Conservation (phyloP, 37 sponge, comb jelly and placozoan species). For the Beroe ovata region DNA sequence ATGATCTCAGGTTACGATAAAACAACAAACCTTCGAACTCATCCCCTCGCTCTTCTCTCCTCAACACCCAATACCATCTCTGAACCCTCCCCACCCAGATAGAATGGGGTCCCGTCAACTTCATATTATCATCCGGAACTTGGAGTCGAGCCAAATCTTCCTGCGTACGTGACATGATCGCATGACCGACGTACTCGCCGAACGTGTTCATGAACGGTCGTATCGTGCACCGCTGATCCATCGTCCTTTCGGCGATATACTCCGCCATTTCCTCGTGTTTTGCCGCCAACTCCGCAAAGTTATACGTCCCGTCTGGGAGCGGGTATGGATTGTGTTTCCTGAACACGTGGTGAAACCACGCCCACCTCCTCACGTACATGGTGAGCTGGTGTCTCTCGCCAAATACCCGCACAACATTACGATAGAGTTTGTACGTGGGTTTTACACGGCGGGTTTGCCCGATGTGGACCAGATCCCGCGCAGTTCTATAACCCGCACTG, state of each 20-base stretch:
- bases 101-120: constrained; percentile 45
- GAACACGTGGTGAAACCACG: constrained; percentile 28
- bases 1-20: too few species aligned
- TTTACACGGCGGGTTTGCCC: constrained; percentile 17
- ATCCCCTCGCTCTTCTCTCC: constrained; percentile 51
- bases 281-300: constrained; percentile 2
- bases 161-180: constrained; percentile 48
- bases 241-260: constrained; percentile 45
- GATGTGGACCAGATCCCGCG: constrained; percentile 9
- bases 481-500: background rate
- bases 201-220: background rate
- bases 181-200: constrained; percentile 9
- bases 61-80: constrained; percentile 66
- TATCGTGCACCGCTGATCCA: constrained; percentile 41
- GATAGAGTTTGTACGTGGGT: constrained; percentile 20
- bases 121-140: constrained; percentile 44
- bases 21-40: constrained; percentile 61
- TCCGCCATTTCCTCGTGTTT: constrained; percentile 60
- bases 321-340: constrained; percentile 21
- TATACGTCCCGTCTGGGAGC: constrained; percentile 27
- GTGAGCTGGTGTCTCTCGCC: constrained; percentile 42
- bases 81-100: constrained; percentile 65
- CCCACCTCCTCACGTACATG: background rate
- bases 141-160: constrained; percentile 22
- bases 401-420: constrained; percentile 27